Evolutionary conservation across 2,888 invertebrate genomes (phyloP).

Genomic region (Mythimna pallens): DNA sequence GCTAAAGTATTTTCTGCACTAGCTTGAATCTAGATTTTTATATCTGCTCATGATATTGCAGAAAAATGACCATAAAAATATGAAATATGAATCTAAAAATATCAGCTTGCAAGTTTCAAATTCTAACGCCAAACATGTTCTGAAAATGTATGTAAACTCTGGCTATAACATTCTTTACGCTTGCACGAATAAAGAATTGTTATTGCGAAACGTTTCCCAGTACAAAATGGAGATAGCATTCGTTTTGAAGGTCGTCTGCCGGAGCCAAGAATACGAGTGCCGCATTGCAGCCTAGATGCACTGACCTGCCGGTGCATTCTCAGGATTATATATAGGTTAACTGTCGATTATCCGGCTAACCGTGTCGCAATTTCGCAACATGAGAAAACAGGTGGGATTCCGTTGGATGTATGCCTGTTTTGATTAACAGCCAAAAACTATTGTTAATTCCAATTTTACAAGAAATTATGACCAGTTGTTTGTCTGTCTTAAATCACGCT

Average conservation of each 20-base stretch:
- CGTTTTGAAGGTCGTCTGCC: slow-evolving; percentile 59
- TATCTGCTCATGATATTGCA: background rate
- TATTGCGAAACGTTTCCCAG: slow-evolving; percentile 32
- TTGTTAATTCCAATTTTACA: slow-evolving; percentile 29
- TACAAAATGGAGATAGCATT: slow-evolving; percentile 48
- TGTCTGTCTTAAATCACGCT: slow-evolving; percentile 34
- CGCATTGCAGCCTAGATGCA: slow-evolving; percentile 73
- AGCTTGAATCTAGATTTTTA: background rate
- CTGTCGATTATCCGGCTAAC: slow-evolving; percentile 41
- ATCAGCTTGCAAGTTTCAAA: slow-evolving; percentile 5
- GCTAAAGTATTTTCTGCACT: background rate
- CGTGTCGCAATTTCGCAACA: slow-evolving; percentile 25
- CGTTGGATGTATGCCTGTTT: slow-evolving; percentile 17
- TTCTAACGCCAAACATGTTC: background rate
- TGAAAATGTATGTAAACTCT: slow-evolving; percentile 14
- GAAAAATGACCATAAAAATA: slow-evolving; percentile 10
- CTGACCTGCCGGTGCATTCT: slow-evolving; percentile 65
- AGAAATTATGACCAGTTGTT: slow-evolving; percentile 31
- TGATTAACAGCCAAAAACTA: slow-evolving; percentile 45
- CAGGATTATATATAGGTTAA: slow-evolving; percentile 66
- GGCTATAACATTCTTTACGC: slow-evolving; percentile 13
- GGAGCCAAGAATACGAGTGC: slow-evolving; percentile 63
- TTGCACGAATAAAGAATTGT: slow-evolving; percentile 19
- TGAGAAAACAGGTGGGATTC: slow-evolving; percentile 24
- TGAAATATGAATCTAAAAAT: background rate